Evolutionary conservation across 2,113 vertebrate genomes (phyloP).

Genomic region (Physeter macrocephalus): DNA sequence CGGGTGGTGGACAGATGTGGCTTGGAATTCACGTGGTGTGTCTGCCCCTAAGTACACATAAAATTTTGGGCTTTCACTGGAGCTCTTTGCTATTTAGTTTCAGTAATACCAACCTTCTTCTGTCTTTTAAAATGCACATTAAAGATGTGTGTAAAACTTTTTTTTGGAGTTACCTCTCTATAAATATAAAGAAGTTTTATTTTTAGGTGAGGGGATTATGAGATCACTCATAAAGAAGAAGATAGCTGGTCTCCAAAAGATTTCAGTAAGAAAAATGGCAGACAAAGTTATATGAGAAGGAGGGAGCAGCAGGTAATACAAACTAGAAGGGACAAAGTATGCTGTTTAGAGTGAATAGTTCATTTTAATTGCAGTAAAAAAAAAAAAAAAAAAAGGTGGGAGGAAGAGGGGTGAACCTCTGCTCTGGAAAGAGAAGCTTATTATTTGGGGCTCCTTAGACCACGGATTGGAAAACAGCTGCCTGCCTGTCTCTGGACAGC

Average conservation of each 20-base stretch:
- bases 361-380: not conserved
- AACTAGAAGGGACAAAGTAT: not conserved
- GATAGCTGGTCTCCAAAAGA: not conserved
- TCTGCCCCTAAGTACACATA: not conserved
- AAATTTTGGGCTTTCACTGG: not conserved
- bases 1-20: fast-evolving
- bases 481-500: not conserved
- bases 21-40: not conserved
- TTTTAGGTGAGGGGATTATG: not conserved
- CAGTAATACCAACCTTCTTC: not conserved
- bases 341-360: not conserved
- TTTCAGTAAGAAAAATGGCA: not conserved
- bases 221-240: not conserved
- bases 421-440: not conserved
- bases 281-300: not conserved
- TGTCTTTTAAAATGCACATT: not conserved
- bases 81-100: not conserved
- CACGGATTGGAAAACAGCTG: not conserved
- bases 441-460: not conserved
- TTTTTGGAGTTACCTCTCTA: not conserved
- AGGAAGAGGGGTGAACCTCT: not conserved
- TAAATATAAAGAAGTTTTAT: not conserved
- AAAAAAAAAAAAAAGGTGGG: no score
- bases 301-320: not conserved
- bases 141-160: not conserved